These are phyloP conservation scores for Caenorhabditis becei DNA, from an alignment of 2,888 invertebrate species.

Conservation along the genomic window DNA sequence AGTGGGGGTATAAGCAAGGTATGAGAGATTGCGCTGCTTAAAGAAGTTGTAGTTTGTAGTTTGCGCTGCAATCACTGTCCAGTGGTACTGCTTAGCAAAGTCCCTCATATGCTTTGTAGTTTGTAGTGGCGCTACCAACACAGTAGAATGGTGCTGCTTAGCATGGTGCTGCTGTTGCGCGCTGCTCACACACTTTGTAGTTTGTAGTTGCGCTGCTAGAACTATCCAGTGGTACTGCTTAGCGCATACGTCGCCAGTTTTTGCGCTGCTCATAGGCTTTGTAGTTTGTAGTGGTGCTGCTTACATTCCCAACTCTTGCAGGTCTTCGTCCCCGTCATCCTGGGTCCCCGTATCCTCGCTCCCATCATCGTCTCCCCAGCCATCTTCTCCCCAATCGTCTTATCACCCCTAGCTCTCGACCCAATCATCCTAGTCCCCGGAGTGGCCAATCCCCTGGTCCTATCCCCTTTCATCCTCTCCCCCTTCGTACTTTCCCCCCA, in stretches of 20 bases:
- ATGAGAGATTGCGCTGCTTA: no score
- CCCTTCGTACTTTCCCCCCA: slow-evolving; percentile 72
- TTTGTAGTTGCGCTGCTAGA: neutral
- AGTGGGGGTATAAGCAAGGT: no score
- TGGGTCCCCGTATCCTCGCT: slow-evolving; percentile 58
- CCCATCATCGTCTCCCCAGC: slow-evolving; percentile 73
- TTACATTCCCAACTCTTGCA: slow-evolving; percentile 9
- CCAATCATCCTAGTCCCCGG: slow-evolving; percentile 74
- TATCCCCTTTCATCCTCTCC: slow-evolving; percentile 62
- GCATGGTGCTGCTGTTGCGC: no score
- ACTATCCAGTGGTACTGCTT: no score
- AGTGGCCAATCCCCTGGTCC: slow-evolving; percentile 65
- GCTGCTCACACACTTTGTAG: neutral
- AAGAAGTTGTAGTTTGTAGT: no score
- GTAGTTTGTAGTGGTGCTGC: slow-evolving; percentile 5
- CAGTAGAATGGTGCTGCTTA: no score
- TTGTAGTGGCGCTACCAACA: no score
- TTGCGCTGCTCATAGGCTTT: no score
- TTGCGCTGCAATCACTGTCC: no score
- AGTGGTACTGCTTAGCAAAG: no score
- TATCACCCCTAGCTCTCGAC: slow-evolving; percentile 68
- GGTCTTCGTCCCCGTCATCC: slow-evolving; percentile 71
- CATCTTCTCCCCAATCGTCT: slow-evolving; percentile 70
- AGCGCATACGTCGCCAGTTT: no score
- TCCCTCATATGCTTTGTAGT: no score